Conservation (phyloP, 53 echinoderm and acorn worm species). For the Paracentrotus lividus region DNA sequence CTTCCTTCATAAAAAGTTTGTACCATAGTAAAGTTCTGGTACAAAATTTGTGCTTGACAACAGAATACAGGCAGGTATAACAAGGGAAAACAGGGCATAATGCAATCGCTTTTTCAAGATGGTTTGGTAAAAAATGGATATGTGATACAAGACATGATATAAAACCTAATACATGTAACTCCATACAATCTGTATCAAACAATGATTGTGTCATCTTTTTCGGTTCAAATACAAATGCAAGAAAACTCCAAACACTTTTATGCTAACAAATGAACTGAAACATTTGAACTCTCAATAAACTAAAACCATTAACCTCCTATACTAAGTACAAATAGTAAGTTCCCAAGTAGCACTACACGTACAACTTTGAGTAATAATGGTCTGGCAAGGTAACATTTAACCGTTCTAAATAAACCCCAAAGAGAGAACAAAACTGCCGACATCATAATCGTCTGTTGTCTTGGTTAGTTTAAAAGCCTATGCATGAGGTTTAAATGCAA, state of each 20-base stretch:
- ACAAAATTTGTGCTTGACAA: too few species aligned
- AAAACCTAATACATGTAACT: neutral
- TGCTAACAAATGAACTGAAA: neutral
- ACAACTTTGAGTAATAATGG: too few species aligned
- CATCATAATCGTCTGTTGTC: too few species aligned
- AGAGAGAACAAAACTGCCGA: too few species aligned
- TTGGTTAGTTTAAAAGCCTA: too few species aligned
- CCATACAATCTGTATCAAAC: neutral
- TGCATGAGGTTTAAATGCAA: too few species aligned
- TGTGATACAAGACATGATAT: neutral
- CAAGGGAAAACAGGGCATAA: conserved; percentile 2
- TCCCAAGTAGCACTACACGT: neutral
- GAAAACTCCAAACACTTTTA: neutral
- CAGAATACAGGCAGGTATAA: too few species aligned
- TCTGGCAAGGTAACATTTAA: too few species aligned
- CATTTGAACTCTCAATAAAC: neutral
- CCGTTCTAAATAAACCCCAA: too few species aligned
- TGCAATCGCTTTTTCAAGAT: neutral
- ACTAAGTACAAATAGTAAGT: neutral
- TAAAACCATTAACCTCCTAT: neutral
- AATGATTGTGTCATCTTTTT: neutral
- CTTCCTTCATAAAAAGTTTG: too few species aligned
- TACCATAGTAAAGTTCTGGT: too few species aligned
- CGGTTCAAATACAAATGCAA: neutral
- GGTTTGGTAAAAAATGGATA: neutral